These are phyloP conservation scores for Ctenochaetus hawaiiensis DNA, from an alignment of 2,797 vertebrate genomes.

Conservation along the genomic window DNA sequence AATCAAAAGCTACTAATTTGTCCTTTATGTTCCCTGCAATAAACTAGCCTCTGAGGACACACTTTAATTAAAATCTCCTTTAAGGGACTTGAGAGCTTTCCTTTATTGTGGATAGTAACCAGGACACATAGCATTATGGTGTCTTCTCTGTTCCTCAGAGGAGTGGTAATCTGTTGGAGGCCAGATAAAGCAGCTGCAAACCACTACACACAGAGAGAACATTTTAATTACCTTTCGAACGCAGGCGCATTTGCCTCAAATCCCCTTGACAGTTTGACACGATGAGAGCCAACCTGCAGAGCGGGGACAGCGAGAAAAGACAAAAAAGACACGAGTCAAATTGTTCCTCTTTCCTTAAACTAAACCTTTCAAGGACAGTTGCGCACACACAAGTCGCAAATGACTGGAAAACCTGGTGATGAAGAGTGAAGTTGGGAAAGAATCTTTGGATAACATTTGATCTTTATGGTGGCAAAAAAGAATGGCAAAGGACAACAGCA, in stretches of 20 bases:
- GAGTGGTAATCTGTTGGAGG: slow-evolving; percentile 31
- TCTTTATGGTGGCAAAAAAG: slow-evolving; percentile 14
- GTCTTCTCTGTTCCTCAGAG: slow-evolving; percentile 29
- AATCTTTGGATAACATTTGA: slow-evolving; percentile 25
- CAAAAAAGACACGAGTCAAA: slow-evolving; percentile 37
- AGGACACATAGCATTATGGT: slow-evolving; percentile 17
- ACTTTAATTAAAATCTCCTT: slow-evolving; percentile 48
- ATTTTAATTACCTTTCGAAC: slow-evolving; percentile 93
- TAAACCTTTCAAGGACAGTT: background rate
- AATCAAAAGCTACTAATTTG: slow-evolving; percentile 21
- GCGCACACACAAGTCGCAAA: slow-evolving; percentile 31
- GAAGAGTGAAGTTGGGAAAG: slow-evolving; percentile 37
- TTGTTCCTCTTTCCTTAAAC: slow-evolving; percentile 14
- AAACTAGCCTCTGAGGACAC: slow-evolving; percentile 27
- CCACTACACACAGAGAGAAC: slow-evolving; percentile 3
- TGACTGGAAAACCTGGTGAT: slow-evolving; percentile 48
- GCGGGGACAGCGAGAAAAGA: slow-evolving; percentile 54
- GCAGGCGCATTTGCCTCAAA: slow-evolving; percentile 98
- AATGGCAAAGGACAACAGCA: slow-evolving; percentile 19
- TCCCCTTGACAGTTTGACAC: slow-evolving; percentile 97
- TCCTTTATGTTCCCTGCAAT: slow-evolving; percentile 22
- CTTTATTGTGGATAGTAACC: slow-evolving; percentile 10
- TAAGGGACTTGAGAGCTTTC: slow-evolving; percentile 16
- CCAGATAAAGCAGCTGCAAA: slow-evolving; percentile 36
- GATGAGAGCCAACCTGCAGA: slow-evolving; percentile 95